phyloP scores from a whole-genome alignment of 2,797 vertebrate species.

The Orientallactaga sibirica region DNA sequence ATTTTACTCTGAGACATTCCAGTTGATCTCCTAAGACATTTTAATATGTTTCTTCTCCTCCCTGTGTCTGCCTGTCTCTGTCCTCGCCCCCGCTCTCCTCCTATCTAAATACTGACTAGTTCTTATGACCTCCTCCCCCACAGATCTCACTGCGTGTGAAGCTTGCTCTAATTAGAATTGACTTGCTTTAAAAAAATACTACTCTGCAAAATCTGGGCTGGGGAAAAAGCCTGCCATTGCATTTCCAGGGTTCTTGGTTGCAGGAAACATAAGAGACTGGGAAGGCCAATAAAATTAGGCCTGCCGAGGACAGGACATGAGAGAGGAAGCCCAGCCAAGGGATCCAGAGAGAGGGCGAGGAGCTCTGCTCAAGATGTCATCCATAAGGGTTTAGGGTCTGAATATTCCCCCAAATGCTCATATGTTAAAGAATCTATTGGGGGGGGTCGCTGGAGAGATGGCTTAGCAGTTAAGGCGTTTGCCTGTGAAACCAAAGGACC shows the following conservation, averaged over 20 bases:
- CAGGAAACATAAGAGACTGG: not conserved
- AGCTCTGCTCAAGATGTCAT: not conserved
- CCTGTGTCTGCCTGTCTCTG: not conserved
- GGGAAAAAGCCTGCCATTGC: not conserved
- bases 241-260: not conserved
- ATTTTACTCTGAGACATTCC: constrained; percentile 32
- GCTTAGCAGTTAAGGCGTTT: too few species aligned
- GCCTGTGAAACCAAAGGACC: too few species aligned
- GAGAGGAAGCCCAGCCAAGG: not conserved
- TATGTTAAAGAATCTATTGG: not conserved
- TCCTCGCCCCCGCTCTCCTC: not conserved
- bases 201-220: constrained; percentile 47
- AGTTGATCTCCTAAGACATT: constrained; percentile 41
- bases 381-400: not conserved
- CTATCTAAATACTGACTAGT: constrained; percentile 19
- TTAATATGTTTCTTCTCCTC: constrained; percentile 50
- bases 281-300: not conserved
- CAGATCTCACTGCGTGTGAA: constrained; percentile 11
- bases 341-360: not conserved
- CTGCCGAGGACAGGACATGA: not conserved
- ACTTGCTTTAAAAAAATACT: constrained; percentile 61
- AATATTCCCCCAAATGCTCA: not conserved
- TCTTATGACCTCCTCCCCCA: constrained; percentile 35
- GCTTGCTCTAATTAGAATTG: constrained; percentile 57
- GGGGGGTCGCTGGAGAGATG: too few species aligned